Base-by-base conservation (phyloP, 2,888 invertebrate species). In the Ditula angustiorana region DNA sequence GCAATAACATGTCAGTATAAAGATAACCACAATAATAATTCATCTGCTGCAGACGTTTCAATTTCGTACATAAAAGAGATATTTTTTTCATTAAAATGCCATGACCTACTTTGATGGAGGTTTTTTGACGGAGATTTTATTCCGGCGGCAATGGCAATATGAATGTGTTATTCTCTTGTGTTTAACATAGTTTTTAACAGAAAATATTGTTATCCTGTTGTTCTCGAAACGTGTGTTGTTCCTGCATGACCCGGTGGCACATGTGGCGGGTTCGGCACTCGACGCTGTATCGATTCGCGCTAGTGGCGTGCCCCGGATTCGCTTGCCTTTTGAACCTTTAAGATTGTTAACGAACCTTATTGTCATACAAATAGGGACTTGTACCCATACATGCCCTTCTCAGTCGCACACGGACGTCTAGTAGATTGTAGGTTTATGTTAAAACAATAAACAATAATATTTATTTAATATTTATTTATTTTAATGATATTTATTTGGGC, bases 221-320 rank as follows among this genome's bases (percentile, higher is more conserved):
- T 41, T 0, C 10, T 41, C 19, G 8, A 19, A 16, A 16, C 16
- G 5, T 41, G 7, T 52, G 63, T 57, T 21, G 8, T 10, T 26
- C 24, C 44, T 16, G 58, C 41, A 8, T 58, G 57, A 63, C 57
- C 63, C 44, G 28, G 37, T 41, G 30, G 7, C 62, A 46, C 41
- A 49, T 57, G 37, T 28, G 26, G 41, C 41, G 24, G 44, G 59
- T 52, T 57, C 57, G 57, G n/a, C 50, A 61, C 66, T 66, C 44
- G 57, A 66, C 64, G 23, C 2, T 47, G 49, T 52, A 67, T 64
- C 60, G 64, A 65, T 65, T 55, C 13, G 33, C 33, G 5, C 61
- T 57, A 61, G 57, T 30, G 8, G 44, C 44, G 46, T 37, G 52
- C 11, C 52, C 66, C 21, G 61, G 66, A 52, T 61, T 66, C 13